These are phyloP conservation scores for Taurulus bubalis DNA, from an alignment of 2,113 vertebrate genomes.

Conservation along the genomic window DNA sequence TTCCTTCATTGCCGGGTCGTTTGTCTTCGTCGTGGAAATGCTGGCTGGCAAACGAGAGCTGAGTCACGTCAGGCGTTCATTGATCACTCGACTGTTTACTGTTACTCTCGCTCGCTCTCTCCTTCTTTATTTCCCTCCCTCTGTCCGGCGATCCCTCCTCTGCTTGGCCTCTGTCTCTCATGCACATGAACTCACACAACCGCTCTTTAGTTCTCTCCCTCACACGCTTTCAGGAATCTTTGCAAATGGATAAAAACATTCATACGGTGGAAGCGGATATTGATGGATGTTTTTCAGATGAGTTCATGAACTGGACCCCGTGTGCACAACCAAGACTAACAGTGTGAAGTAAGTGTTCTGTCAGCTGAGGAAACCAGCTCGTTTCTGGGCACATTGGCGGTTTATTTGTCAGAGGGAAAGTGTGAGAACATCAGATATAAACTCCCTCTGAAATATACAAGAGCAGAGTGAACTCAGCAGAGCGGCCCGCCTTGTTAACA, in stretches of 20 bases:
- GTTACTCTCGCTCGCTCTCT: constrained; percentile 56
- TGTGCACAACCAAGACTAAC: constrained; percentile 28
- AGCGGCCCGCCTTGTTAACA: neutral
- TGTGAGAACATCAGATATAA: constrained; percentile 15
- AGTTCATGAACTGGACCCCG: constrained; percentile 11
- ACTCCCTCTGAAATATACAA: constrained; percentile 7
- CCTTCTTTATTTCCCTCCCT: constrained; percentile 26
- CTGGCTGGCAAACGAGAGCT: constrained; percentile 66
- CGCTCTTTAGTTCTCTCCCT: constrained; percentile 11
- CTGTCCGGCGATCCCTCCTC: constrained; percentile 16
- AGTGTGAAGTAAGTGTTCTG: constrained; percentile 25
- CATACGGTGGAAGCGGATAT: neutral
- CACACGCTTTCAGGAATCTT: neutral
- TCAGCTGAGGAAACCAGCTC: constrained; percentile 25
- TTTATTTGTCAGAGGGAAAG: constrained; percentile 14
- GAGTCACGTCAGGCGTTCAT: constrained; percentile 73
- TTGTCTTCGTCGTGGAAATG: constrained; percentile 76
- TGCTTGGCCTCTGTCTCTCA: constrained; percentile 17
- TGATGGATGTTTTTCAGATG: constrained; percentile 26
- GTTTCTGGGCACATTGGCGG: constrained; percentile 17
- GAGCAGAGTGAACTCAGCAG: neutral
- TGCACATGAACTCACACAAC: constrained; percentile 4
- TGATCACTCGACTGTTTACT: constrained; percentile 72
- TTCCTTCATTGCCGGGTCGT: constrained; percentile 75
- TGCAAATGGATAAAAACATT: constrained; percentile 1